A percentile compares a stretch with the other conserved stretches of the same genome.
These are phyloP conservation scores for Drosophila longiperda DNA, from an alignment of 2,888 invertebrate species.

Conservation along the genomic window DNA sequence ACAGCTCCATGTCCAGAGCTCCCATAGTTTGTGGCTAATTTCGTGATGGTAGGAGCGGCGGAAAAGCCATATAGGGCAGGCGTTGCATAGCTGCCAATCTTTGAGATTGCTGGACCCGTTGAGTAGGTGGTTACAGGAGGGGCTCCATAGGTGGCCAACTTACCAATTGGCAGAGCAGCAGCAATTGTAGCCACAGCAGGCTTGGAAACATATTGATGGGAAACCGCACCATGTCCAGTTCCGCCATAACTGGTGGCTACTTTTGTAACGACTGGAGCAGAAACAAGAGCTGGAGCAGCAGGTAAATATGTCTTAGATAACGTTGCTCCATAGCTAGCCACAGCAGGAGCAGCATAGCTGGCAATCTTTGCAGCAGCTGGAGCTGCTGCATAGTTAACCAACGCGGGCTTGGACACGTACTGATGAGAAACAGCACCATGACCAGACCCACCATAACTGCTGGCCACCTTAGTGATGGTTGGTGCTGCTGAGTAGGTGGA, in stretches of 20 bases:
- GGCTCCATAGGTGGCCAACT: slow-evolving; percentile 48
- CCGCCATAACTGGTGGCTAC: slow-evolving; percentile 5
- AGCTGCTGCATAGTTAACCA: slow-evolving; percentile 34
- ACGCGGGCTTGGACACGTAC: slow-evolving; percentile 69
- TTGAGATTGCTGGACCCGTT: slow-evolving; percentile 29
- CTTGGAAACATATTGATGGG: slow-evolving; percentile 70
- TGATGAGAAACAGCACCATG: slow-evolving; percentile 61
- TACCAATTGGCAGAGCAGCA: slow-evolving; percentile 38
- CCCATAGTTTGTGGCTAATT: slow-evolving; percentile 30
- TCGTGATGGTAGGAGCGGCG: slow-evolving; percentile 49
- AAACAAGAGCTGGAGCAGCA: slow-evolving; percentile 7
- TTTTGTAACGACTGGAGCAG: slow-evolving; percentile 57
- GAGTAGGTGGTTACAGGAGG: slow-evolving; percentile 20
- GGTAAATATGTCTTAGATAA: neutral
- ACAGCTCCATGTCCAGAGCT: slow-evolving; percentile 49
- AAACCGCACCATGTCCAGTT: slow-evolving; percentile 47
- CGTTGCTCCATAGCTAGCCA: slow-evolving; percentile 40
- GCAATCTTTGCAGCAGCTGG: slow-evolving; percentile 63
- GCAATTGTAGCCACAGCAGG: slow-evolving; percentile 26
- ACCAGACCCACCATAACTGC: slow-evolving; percentile 16
- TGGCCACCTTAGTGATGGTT: slow-evolving; percentile 26
- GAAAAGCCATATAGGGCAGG: slow-evolving; percentile 58
- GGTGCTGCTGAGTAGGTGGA: slow-evolving; percentile 53
- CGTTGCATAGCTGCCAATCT: slow-evolving; percentile 47
- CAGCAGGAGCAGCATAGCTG: slow-evolving; percentile 54